Conservation (phyloP, 2,113 vertebrate species). For the Forbesichthys agassizii region DNA sequence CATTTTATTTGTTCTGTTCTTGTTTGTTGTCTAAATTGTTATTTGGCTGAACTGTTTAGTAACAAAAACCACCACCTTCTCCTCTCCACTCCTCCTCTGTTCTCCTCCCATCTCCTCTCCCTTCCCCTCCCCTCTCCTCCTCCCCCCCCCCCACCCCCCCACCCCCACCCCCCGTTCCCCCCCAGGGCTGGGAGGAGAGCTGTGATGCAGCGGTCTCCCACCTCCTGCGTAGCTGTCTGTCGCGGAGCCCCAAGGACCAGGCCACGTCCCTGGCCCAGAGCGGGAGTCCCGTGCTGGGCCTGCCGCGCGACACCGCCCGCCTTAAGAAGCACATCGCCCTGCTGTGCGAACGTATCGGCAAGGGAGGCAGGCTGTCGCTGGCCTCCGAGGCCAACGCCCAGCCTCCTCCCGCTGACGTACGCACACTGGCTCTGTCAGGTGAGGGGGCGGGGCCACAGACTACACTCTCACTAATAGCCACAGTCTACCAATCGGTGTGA, state of each 20-base stretch:
- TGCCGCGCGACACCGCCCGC: conserved; percentile 85
- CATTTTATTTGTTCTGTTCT: no score
- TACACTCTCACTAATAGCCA: no score
- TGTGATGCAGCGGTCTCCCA: conserved; percentile 90
- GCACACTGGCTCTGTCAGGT: conserved; percentile 81
- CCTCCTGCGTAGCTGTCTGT: conserved; percentile 90
- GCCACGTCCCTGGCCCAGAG: conserved; percentile 78
- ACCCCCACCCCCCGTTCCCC: not conserved
- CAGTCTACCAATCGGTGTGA: no score
- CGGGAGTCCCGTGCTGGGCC: conserved; percentile 72
- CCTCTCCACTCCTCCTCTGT: no score
- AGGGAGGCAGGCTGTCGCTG: conserved; percentile 89
- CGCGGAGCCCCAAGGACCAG: conserved; percentile 92
- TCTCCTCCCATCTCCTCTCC: not conserved
- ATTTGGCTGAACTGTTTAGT: no score
- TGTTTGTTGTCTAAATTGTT: no score
- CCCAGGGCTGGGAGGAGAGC: conserved; percentile 95
- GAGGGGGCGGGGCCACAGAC: conserved; percentile 29
- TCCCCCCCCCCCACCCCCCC: not conserved
- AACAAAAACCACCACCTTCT: no score
- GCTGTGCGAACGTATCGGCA: conserved; percentile 90
- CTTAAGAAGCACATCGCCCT: conserved; percentile 93
- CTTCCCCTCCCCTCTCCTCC: not conserved
- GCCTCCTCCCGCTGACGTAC: conserved; percentile 56
- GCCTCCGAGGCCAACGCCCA: conserved; percentile 75